phyloP scores from a whole-genome alignment of 35 echinoderm and acorn worm species.

The Ptychodera flava region DNA sequence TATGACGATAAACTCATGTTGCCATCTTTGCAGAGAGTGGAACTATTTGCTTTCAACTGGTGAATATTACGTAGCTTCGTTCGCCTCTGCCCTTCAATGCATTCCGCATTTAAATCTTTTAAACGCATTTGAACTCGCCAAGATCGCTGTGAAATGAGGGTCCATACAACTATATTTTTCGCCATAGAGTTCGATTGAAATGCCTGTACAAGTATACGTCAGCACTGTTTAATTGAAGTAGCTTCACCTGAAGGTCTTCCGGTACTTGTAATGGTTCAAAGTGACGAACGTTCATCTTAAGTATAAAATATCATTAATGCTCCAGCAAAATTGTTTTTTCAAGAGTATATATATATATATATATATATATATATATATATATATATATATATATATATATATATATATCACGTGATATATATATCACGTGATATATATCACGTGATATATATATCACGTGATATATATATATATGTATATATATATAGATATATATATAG shows the following conservation, averaged over 20 bases:
- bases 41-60: neutral
- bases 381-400: too few relatives aligned
- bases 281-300: neutral
- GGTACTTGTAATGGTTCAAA: neutral
- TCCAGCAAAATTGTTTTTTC: conserved; percentile 47
- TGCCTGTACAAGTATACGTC: conserved; percentile 23
- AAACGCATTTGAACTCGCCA: conserved; percentile 4
- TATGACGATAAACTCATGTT: too few relatives aligned
- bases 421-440: too few relatives aligned
- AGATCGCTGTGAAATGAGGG: conserved; percentile 29
- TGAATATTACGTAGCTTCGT: neutral
- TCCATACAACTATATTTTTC: conserved; percentile 18
- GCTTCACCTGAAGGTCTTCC: neutral
- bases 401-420: too few relatives aligned
- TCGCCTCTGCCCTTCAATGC: neutral
- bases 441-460: too few relatives aligned
- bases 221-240: conserved; percentile 7
- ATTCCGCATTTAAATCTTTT: neutral
- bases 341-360: too few relatives aligned
- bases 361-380: too few relatives aligned
- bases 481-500: too few relatives aligned
- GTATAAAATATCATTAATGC: conserved; percentile 51
- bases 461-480: too few relatives aligned
- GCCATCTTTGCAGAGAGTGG: neutral
- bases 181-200: conserved; percentile 31